Evolutionary conservation across 2,888 invertebrate species (phyloP), one percentile per base, ranked within the genome.

Genomic region (Dynastes hyllus): DNA sequence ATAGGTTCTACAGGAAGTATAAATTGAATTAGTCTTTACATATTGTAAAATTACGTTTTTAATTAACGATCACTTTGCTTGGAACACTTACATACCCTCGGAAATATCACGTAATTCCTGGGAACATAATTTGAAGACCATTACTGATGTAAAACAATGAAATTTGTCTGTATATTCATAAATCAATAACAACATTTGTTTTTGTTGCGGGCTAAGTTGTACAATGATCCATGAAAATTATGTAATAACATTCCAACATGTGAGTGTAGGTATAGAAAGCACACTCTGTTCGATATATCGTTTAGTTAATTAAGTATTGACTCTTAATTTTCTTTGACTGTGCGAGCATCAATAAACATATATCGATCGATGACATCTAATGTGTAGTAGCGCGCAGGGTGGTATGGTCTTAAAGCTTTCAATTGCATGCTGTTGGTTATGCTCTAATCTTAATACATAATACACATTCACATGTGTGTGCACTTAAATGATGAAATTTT

Each of bases 401-500:
- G 66, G 66, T 67, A 67, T 67, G 40, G 66, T 67, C 9, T 67
- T 67, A 67, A 67, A 67, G 22, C 66, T 45, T 67, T 67, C 66
- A 67, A 22, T 67, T 40, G 40, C 22, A 50, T 16, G 66, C 40
- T 40, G 16, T 67, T 45, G 22, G 40, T 22, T 67, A 67, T 40
- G 40, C 22, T 40, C 66, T 67, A 67, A 67, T 67, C 66, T 67
- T 67, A 67, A 45, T 67, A 63, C 45, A 22, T 58, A n/a, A 58
- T 58, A 67, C 16, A 16, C 45, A 45, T 45, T 22, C 66, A 67
- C 45, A 45, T 67, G 66, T 45, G 66, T 45, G 66, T 37, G 45
- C 66, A 67, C 66, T 67, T 67, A 67, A 67, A 67, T 67, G 66
- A 67, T 67, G 66, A 67, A 67, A 67, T 67, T 67, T 67, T 50